Evolutionary conservation across 2,797 vertebrate species (phyloP).

Genomic region (Picus viridis): DNA sequence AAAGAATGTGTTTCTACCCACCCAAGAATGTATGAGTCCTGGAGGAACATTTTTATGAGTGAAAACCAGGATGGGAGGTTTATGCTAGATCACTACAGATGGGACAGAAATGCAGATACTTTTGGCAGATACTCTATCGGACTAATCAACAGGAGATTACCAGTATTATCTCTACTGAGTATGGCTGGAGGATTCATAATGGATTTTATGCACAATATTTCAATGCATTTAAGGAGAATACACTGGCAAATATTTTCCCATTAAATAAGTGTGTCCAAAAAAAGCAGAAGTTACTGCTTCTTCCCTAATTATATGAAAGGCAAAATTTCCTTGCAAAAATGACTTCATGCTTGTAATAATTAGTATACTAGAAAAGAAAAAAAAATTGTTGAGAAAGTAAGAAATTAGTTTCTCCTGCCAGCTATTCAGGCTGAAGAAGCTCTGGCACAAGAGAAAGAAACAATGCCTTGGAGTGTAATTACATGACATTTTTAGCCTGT

Average conservation of each 20-base stretch:
- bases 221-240: not conserved
- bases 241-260: not conserved
- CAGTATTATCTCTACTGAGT: not conserved
- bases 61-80: not conserved
- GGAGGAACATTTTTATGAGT: not conserved
- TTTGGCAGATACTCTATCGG: not conserved
- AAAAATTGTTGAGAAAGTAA: not conserved
- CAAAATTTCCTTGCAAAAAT: not conserved
- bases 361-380: not conserved
- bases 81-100: not conserved
- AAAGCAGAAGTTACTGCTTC: not conserved
- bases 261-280: not conserved
- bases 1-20: not conserved
- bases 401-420: not conserved
- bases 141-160: rapidly evolving
- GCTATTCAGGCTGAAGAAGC: not conserved
- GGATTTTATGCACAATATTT: not conserved
- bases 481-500: not conserved
- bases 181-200: not conserved
- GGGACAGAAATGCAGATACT: not conserved
- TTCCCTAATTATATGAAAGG: not conserved
- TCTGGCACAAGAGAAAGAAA: not conserved
- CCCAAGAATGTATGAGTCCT: not conserved
- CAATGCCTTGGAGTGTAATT: not conserved
- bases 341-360: not conserved